These are phyloP conservation scores for Hylomyscus alleni DNA, from an alignment of 2,797 vertebrate genomes.

Conservation along the genomic window DNA sequence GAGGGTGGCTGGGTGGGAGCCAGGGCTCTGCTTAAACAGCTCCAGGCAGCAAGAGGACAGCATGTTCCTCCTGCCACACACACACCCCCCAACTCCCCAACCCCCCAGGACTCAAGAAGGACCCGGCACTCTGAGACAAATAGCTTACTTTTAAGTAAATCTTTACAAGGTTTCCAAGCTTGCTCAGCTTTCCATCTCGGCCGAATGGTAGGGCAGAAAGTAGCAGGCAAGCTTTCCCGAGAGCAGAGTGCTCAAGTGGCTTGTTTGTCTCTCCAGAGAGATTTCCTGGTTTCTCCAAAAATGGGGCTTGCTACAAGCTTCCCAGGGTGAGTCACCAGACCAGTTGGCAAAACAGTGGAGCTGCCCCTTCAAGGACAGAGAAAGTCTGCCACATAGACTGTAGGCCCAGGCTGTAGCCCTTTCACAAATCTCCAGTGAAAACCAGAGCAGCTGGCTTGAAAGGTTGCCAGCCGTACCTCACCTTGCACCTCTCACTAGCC, in stretches of 20 bases:
- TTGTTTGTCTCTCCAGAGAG: slow-evolving; percentile 60
- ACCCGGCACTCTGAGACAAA: slow-evolving; percentile 26
- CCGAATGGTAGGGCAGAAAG: neutral
- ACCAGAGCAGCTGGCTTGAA: neutral
- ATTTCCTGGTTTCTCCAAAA: slow-evolving; percentile 76
- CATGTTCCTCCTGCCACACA: slow-evolving; percentile 50
- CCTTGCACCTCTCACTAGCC: neutral
- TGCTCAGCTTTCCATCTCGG: neutral
- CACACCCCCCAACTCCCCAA: neutral
- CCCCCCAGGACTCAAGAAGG: neutral
- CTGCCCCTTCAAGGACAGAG: neutral
- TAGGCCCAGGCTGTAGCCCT: neutral
- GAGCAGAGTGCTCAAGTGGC: neutral
- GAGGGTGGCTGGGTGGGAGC: neutral
- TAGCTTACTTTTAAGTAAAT: slow-evolving; percentile 34
- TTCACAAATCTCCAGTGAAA: neutral
- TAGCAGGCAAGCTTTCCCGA: neutral
- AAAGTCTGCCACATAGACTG: neutral
- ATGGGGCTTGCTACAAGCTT: slow-evolving; percentile 60
- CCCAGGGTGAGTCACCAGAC: slow-evolving; percentile 69
- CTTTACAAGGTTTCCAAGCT: slow-evolving; percentile 35
- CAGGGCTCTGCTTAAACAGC: slow-evolving; percentile 4
- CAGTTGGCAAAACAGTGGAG: neutral
- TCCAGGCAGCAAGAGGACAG: slow-evolving; percentile 23
- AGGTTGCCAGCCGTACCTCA: neutral